Base-by-base conservation (phyloP, 2,888 invertebrate species). In the Tipula lateralis region DNA sequence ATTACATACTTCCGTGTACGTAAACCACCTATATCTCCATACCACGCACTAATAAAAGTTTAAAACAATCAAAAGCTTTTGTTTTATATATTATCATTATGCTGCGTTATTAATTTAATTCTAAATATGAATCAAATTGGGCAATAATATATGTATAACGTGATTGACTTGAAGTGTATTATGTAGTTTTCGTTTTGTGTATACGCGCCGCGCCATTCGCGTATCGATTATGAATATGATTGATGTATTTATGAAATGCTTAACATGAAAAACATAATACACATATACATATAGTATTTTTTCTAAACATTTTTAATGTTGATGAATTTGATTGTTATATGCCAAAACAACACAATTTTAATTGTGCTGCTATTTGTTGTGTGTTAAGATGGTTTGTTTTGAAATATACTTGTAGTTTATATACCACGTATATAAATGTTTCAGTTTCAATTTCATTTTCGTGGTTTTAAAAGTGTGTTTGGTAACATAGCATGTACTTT, bases 81-180 rank as follows among this genome's bases (percentile, higher is more conserved):
- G 66, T 19, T 66, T 24, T 39, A 39, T 16, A 66, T 9, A 24
- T 24, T 24, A 66, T 24, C 66, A 19, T 24, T 66, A 66, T 66
- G 24, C 24, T 9, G 7, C 12, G 24, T 13, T 24, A 66, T 66
- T 24, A 66, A 66, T 66, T 66, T 66, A 66, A 66, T 66, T 66
- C 19, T 24, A 66, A 9, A 24, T 24, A 7, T 24, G 24, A 16
- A 44, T 44, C 13, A n/a, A 44, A 44, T 44, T 7, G 16, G 44
- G n/a, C 44, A 44, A 44, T 44, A 32, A 32, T 32, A 39, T 39
- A 39, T 39, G 7, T 66, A 24, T 66, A 66, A 66, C 24, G 24
- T 66, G 66, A 66, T 66, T 66, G 66, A 66, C 66, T 66, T 9
- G 24, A 66, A 66, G 66, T 66, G 66, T 50, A 50, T n/a, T n/a